Evolutionary conservation across 2,797 vertebrate genomes (phyloP).

Genomic region (Pygocentrus nattereri): DNA sequence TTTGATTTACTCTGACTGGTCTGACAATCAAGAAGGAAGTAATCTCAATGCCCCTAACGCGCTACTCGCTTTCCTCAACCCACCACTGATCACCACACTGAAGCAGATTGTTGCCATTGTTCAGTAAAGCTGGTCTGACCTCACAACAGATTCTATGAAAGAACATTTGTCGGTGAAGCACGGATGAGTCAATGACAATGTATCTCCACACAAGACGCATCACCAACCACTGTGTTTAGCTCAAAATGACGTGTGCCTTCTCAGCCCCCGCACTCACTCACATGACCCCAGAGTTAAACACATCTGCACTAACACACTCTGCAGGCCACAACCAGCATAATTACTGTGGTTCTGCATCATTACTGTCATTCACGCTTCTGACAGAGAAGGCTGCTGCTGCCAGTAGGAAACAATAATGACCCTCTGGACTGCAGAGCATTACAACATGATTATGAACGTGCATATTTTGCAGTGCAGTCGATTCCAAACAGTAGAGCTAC

Average conservation of each 20-base stretch:
- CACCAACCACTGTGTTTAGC: not conserved
- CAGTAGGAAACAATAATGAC: slow-evolving; percentile 47
- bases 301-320: slow-evolving; percentile 55
- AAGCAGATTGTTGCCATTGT: not conserved
- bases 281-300: slow-evolving; percentile 52
- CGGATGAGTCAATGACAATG: not conserved
- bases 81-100: not conserved
- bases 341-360: slow-evolving; percentile 57
- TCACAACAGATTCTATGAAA: not conserved
- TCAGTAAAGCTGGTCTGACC: not conserved
- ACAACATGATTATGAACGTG: slow-evolving; percentile 8
- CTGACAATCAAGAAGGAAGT: too few relatives aligned
- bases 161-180: not conserved
- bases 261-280: slow-evolving; percentile 15
- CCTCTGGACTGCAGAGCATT: slow-evolving; percentile 29
- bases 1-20: too few relatives aligned
- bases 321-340: slow-evolving; percentile 50
- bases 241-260: not conserved
- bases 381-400: slow-evolving; percentile 47
- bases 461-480: not conserved
- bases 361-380: slow-evolving; percentile 54
- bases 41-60: too few relatives aligned
- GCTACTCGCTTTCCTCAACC: too few relatives aligned
- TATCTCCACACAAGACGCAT: not conserved
- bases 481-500: not conserved